Conservation (phyloP, 2,113 vertebrate species). For the Pygathrix nemaeus region DNA sequence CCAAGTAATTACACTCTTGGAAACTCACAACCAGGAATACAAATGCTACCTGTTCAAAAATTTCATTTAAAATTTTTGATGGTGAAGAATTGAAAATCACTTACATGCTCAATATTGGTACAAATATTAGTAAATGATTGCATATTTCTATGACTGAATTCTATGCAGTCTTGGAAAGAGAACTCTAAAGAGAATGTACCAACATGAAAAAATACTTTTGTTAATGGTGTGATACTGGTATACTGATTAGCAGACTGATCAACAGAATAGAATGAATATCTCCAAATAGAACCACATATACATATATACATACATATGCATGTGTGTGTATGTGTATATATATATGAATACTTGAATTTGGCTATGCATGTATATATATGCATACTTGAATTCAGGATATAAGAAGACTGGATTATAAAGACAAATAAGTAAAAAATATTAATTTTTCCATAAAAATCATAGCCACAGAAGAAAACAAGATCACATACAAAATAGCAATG, state of each 20-base stretch:
- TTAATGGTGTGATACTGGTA: neutral
- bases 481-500: neutral
- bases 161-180: neutral
- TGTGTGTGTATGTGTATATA: neutral
- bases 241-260: neutral
- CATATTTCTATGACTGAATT: neutral
- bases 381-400: neutral
- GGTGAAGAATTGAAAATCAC: neutral
- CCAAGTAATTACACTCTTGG: neutral
- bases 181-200: neutral
- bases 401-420: neutral
- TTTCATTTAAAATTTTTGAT: constrained; percentile 30
- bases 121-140: neutral
- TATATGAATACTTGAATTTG: neutral
- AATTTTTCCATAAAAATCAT: neutral
- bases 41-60: neutral
- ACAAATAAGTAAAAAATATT: neutral
- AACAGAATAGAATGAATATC: neutral
- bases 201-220: neutral
- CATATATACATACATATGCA: neutral
- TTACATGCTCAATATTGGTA: neutral
- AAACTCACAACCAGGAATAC: neutral
- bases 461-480: neutral
- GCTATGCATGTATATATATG: neutral
- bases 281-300: neutral